Evolutionary conservation across 2,113 vertebrate genomes (phyloP).

Genomic region (Spheniscus mendiculus): DNA sequence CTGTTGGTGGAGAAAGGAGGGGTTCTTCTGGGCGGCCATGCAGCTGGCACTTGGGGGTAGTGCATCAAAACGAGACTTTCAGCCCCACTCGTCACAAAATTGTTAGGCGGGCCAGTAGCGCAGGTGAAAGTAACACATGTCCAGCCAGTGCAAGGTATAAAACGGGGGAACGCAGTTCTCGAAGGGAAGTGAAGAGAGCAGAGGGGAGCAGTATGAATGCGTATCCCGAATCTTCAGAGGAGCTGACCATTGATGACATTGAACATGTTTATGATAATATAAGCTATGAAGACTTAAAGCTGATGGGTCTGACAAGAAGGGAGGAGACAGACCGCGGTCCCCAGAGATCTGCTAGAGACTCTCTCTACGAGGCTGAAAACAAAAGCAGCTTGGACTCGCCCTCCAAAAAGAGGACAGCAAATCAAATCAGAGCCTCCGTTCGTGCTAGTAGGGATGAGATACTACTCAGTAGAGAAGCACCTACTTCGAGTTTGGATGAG

Average conservation of each 20-base stretch:
- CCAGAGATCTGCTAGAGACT: conserved; percentile 59
- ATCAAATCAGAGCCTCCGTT: conserved; percentile 5
- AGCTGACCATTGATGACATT: conserved; percentile 89
- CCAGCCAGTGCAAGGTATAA: conserved; percentile 6
- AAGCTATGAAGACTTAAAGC: conserved; percentile 94
- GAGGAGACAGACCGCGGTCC: conserved; percentile 69
- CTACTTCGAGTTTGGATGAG: conserved; percentile 71
- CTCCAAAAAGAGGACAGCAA: conserved; percentile 42
- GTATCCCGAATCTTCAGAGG: conserved; percentile 79
- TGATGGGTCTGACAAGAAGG: conserved; percentile 86
- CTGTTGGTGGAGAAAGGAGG: conserved; percentile 58
- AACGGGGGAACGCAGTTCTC: conserved; percentile 66
- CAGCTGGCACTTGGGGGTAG: conserved; percentile 90
- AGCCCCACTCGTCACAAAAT: conserved; percentile 76
- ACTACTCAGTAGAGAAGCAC: background rate
- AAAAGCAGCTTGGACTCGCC: conserved; percentile 64
- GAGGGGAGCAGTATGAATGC: background rate
- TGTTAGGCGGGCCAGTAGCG: conserved; percentile 90
- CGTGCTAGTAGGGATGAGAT: conserved; percentile 14
- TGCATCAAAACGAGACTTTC: conserved; percentile 65
- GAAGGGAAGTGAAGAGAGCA: conserved; percentile 67
- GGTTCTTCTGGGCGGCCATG: conserved; percentile 83
- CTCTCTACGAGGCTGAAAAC: conserved; percentile 55
- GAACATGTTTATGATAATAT: conserved; percentile 98
- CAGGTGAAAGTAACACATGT: conserved; percentile 83